phyloP scores from a whole-genome alignment of 1,140 invertebrate species.

The Plutomurus gul region DNA sequence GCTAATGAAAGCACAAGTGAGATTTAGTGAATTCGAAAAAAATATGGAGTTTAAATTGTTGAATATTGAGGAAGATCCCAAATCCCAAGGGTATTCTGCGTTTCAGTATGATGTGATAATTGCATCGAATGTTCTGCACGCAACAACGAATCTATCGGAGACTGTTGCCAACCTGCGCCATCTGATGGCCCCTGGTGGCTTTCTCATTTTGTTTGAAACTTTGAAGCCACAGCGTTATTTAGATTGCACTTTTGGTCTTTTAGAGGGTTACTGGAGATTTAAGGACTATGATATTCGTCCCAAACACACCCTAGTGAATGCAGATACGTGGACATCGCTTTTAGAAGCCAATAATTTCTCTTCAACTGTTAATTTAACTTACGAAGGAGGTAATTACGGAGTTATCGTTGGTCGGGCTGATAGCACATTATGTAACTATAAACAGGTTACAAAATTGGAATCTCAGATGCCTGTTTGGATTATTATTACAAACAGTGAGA shows the following conservation, averaged over 20 bases:
- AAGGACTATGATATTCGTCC: slow-evolving; percentile 39
- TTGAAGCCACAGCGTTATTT: neutral
- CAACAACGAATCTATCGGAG: slow-evolving; percentile 31
- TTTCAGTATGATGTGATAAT: slow-evolving; percentile 38
- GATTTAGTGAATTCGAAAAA: neutral
- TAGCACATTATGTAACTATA: neutral
- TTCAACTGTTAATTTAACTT: neutral
- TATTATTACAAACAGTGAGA: neutral
- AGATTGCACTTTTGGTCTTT: slow-evolving; percentile 32
- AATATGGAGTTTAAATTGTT: slow-evolving; percentile 37
- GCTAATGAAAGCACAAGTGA: slow-evolving; percentile 1
- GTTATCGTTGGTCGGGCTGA: neutral
- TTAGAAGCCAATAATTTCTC: slow-evolving; percentile 13
- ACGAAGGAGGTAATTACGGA: neutral
- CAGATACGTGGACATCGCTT: neutral
- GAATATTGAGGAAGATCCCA: slow-evolving; percentile 44
- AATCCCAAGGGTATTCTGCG: slow-evolving; percentile 30
- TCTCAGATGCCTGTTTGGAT: neutral
- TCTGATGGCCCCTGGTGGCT: slow-evolving; percentile 32
- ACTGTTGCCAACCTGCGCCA: neutral
- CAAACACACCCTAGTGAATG: slow-evolving; percentile 25
- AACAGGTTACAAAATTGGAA: neutral
- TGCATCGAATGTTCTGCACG: slow-evolving; percentile 41
- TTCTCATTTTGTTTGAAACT: slow-evolving; percentile 18
- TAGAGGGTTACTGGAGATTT: slow-evolving; percentile 46